A percentile compares a stretch with the other conserved stretches of the same genome.
Evolutionary conservation across 2,797 vertebrate genomes (phyloP).

Genomic region (Sus cebifrons): DNA sequence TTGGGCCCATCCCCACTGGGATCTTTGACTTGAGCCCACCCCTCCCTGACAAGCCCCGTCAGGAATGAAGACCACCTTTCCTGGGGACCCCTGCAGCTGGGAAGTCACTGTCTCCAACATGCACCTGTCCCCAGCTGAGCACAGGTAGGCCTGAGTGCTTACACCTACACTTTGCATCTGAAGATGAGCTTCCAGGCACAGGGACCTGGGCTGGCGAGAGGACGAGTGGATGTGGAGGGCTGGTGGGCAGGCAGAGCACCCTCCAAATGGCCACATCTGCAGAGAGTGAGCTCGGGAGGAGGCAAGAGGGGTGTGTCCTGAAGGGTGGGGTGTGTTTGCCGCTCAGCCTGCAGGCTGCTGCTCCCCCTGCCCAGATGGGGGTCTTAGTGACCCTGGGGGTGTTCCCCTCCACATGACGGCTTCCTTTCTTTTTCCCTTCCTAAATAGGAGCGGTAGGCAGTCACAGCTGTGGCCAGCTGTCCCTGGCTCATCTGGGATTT

Average conservation of each 20-base stretch:
- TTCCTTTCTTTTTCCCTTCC: background rate
- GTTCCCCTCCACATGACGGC: no score
- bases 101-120: background rate
- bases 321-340: background rate
- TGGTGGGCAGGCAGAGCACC: background rate
- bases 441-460: background rate
- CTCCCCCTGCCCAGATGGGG: background rate
- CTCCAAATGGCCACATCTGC: background rate
- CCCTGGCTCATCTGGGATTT: background rate
- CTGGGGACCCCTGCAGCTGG: background rate
- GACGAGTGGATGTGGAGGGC: slow-evolving; percentile 47
- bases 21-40: background rate
- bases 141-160: background rate
- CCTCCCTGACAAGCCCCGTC: no score
- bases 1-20: background rate
- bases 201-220: slow-evolving; percentile 40
- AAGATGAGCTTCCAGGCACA: background rate
- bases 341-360: accelerated
- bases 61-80: background rate
- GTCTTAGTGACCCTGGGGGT: background rate
- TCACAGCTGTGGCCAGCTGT: background rate
- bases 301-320: background rate
- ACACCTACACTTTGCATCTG: background rate
- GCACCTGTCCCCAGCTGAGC: background rate
- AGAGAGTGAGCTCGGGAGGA: background rate